phyloP scores from a whole-genome alignment of 2,888 invertebrate genomes.

The Napeogenes sylphis region DNA sequence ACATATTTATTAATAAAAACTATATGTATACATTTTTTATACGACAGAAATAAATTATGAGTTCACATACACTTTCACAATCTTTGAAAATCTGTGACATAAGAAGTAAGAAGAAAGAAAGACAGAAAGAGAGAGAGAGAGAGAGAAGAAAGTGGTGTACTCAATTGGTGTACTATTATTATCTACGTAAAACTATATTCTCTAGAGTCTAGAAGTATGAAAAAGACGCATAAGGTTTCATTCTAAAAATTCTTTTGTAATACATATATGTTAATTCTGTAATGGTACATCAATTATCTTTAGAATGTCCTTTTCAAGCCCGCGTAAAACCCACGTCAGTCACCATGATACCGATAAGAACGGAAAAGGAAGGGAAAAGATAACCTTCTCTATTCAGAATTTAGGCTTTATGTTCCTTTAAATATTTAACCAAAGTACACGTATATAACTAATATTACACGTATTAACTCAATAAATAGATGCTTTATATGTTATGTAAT shows the following conservation, averaged over 20 bases:
- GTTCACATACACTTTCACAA: no score
- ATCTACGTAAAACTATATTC: neutral
- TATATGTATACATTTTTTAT: no score
- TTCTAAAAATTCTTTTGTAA: neutral
- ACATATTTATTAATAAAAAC: no score
- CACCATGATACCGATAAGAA: constrained; percentile 4
- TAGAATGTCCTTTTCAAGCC: constrained; percentile 5
- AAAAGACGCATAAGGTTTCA: neutral
- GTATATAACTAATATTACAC: no score
- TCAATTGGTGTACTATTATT: no score
- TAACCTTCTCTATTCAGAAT: neutral
- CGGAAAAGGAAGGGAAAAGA: neutral
- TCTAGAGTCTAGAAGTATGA: neutral
- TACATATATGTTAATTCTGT: constrained; percentile 4
- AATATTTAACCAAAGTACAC: neutral
- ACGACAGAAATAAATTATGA: no score
- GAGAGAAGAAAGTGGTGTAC: no score
- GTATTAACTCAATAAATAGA: no score
- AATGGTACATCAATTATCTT: constrained; percentile 5
- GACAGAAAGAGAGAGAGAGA: no score
- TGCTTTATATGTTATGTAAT: no score
- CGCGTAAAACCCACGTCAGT: constrained; percentile 4
- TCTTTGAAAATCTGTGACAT: no score
- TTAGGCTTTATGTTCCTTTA: neutral
- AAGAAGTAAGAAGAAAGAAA: no score